Evolutionary conservation across 2,888 invertebrate species (phyloP).

Genomic region (Caenorhabditis sp.): DNA sequence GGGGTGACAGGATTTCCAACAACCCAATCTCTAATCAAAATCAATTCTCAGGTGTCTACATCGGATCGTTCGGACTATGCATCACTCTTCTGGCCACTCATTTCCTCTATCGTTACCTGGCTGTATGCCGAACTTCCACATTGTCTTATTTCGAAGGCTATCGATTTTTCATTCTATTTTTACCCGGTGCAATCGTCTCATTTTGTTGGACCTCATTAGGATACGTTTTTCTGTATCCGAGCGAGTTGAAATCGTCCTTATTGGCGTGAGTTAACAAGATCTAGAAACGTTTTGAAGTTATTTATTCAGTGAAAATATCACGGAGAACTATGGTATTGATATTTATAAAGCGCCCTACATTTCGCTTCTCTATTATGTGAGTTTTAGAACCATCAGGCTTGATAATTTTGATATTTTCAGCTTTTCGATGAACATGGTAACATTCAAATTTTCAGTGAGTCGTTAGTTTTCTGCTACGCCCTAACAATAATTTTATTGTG

Average conservation of each 20-base stretch:
- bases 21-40: background rate
- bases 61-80: background rate
- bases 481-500: background rate
- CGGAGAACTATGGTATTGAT: background rate
- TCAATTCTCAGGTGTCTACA: background rate
- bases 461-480: background rate
- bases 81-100: background rate
- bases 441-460: background rate
- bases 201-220: background rate
- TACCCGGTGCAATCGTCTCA: background rate
- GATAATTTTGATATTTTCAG: background rate
- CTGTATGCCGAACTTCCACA: background rate
- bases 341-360: background rate
- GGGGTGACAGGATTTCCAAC: too few species aligned
- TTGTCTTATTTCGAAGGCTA: background rate
- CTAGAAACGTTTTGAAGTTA: background rate
- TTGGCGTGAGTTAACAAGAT: background rate
- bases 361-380: background rate
- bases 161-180: background rate
- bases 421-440: background rate
- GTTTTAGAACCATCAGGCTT: background rate
- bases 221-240: background rate
- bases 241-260: background rate
- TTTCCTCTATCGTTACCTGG: background rate
- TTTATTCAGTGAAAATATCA: background rate